Conservation (phyloP, 2,888 invertebrate genomes). For the Drosophila sordidula region DNA sequence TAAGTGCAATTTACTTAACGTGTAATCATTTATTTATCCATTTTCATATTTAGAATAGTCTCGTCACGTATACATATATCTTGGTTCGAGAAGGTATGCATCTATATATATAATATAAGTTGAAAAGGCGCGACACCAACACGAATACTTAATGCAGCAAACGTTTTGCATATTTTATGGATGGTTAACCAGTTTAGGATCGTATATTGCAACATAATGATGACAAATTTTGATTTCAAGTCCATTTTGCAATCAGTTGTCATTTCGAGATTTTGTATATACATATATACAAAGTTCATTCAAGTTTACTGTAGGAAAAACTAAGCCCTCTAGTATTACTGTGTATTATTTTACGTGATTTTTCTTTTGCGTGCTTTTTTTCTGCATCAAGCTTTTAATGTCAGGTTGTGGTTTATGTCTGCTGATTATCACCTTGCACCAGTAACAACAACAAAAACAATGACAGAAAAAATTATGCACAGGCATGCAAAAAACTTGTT, state of each 20-base stretch:
- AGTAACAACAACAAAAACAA: constrained; percentile 27
- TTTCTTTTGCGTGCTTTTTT: constrained; percentile 33
- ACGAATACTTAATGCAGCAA: constrained; percentile 19
- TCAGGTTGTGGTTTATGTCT: constrained; percentile 36
- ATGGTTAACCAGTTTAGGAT: constrained; percentile 7
- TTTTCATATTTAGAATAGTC: too few relatives aligned
- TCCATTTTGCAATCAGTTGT: constrained; percentile 44
- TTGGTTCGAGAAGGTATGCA: constrained; percentile 5
- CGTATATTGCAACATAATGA: constrained; percentile 36
- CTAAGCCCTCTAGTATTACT: constrained; percentile 5
- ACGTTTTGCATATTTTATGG: constrained; percentile 38
- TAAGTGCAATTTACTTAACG: constrained; percentile 18
- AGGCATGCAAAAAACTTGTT: constrained; percentile 45
- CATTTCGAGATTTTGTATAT: constrained; percentile 17
- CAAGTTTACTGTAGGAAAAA: constrained; percentile 15
- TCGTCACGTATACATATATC: neutral
- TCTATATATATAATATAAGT: constrained; percentile 14
- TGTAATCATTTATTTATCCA: too few relatives aligned
- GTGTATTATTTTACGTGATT: constrained; percentile 45
- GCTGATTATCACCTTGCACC: constrained; percentile 22
- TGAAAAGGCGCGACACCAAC: constrained; percentile 16
- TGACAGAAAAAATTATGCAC: constrained; percentile 12
- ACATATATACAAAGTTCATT: constrained; percentile 19
- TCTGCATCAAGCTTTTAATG: constrained; percentile 29
- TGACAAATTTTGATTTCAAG: constrained; percentile 10